These are phyloP conservation scores for Notiomystis cincta DNA, from an alignment of 2,113 vertebrate species.

Conservation along the genomic window DNA sequence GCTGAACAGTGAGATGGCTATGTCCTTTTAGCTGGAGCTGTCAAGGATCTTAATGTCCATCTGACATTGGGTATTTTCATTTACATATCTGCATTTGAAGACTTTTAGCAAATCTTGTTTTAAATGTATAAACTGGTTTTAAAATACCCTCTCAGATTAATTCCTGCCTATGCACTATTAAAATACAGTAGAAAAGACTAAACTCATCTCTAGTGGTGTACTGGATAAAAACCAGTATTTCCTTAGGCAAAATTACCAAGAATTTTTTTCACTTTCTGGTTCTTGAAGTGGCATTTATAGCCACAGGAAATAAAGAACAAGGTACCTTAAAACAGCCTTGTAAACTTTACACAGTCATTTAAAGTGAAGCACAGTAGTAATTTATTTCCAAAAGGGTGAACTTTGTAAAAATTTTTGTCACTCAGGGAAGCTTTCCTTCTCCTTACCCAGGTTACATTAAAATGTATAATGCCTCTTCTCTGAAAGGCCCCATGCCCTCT, in stretches of 20 bases:
- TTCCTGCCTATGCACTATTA: background rate
- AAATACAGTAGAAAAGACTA: background rate
- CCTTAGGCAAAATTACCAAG: background rate
- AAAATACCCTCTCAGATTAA: background rate
- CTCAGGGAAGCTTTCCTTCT: background rate
- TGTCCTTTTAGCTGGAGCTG: background rate
- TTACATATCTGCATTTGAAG: background rate
- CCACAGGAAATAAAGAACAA: conserved; percentile 19
- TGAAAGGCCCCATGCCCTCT: background rate
- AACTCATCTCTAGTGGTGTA: background rate
- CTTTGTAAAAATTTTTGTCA: background rate
- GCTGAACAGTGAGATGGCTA: background rate
- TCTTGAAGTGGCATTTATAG: background rate
- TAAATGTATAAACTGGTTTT: background rate
- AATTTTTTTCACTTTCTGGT: background rate
- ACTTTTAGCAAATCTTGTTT: background rate
- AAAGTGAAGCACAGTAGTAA: background rate
- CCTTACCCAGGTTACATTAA: background rate
- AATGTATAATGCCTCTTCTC: background rate
- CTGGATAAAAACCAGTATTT: background rate
- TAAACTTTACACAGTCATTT: conserved; percentile 16
- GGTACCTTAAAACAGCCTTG: background rate
- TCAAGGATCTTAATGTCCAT: background rate
- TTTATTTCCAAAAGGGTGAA: conserved; percentile 15
- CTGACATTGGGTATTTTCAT: background rate